A percentile compares a stretch with the other conserved stretches of the same genome.
Evolutionary conservation across 2,888 invertebrate genomes (phyloP).

Genomic region (Sialis lutaria): DNA sequence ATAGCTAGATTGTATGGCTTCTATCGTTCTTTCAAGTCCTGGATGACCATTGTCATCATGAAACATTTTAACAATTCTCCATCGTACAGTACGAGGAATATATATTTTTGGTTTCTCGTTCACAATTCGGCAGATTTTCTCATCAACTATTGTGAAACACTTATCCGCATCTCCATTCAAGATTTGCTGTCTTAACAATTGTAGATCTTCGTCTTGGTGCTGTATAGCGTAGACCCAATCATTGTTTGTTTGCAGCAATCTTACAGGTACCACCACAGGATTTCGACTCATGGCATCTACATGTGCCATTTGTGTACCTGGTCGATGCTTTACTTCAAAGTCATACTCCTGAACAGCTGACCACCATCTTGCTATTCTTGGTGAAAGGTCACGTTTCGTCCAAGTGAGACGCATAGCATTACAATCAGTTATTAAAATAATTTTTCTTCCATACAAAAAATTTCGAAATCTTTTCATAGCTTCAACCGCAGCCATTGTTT

Average conservation of each 20-base stretch:
- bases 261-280: constrained; percentile 1
- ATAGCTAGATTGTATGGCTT: too few relatives aligned
- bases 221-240: constrained; percentile 7
- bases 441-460: neutral
- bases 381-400: constrained; percentile 12
- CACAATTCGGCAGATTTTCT: too few relatives aligned
- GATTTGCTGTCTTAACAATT: neutral
- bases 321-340: constrained; percentile 14
- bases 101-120: too few relatives aligned
- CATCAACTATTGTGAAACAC: too few relatives aligned
- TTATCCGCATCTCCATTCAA: neutral
- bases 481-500: constrained; percentile 9
- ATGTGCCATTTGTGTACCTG: constrained; percentile 16
- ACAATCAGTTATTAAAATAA: constrained; percentile 12
- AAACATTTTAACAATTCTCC: too few relatives aligned
- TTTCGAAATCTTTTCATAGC: constrained; percentile 2
- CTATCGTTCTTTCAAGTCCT: too few relatives aligned
- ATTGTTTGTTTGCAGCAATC: neutral
- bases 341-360: constrained; percentile 15
- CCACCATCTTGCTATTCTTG: constrained; percentile 18
- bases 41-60: too few relatives aligned
- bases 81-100: too few relatives aligned
- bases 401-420: constrained; percentile 11
- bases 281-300: constrained; percentile 16
- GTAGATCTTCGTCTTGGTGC: constrained; percentile 5